Percentiles rank a stretch among this genome's conserved stretches.
phyloP scores from a whole-genome alignment of 2,888 invertebrate genomes.

The Chymomyza fuscimana region DNA sequence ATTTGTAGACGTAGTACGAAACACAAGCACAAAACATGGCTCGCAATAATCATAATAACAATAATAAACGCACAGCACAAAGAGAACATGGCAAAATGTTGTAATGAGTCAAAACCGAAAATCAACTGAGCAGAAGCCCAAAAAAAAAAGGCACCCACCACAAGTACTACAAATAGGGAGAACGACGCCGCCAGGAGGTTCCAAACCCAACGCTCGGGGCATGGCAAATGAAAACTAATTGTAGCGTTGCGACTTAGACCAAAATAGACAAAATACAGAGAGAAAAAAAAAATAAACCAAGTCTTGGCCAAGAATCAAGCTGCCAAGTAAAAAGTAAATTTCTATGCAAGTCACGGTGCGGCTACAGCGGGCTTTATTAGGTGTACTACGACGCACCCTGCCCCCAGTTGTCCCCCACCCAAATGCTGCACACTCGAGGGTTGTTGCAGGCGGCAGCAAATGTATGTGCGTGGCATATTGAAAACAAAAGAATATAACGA shows the following conservation, averaged over 20 bases:
- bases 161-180: constrained; percentile 3
- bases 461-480: constrained; percentile 63
- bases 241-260: constrained; percentile 67
- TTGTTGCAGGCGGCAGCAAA: background rate
- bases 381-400: constrained; percentile 25
- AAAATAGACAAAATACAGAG: background rate
- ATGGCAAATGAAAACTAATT: constrained; percentile 71
- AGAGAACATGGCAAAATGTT: constrained; percentile 44
- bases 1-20: background rate
- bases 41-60: constrained; percentile 51
- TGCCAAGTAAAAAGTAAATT: constrained; percentile 42
- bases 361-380: constrained; percentile 24
- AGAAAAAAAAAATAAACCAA: constrained; percentile 2
- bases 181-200: constrained; percentile 6
- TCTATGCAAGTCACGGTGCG: constrained; percentile 65
- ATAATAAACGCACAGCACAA: constrained; percentile 36
- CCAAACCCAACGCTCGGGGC: constrained; percentile 22
- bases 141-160: constrained; percentile 5
- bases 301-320: constrained; percentile 4
- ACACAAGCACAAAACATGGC: constrained; percentile 35
- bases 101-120: constrained; percentile 54
- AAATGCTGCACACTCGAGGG: background rate
- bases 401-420: background rate
- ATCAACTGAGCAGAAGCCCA: constrained; percentile 37
- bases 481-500: constrained; percentile 38